These are phyloP conservation scores for Zaprionus inermis DNA, from an alignment of 1,140 invertebrate species.

Conservation along the genomic window DNA sequence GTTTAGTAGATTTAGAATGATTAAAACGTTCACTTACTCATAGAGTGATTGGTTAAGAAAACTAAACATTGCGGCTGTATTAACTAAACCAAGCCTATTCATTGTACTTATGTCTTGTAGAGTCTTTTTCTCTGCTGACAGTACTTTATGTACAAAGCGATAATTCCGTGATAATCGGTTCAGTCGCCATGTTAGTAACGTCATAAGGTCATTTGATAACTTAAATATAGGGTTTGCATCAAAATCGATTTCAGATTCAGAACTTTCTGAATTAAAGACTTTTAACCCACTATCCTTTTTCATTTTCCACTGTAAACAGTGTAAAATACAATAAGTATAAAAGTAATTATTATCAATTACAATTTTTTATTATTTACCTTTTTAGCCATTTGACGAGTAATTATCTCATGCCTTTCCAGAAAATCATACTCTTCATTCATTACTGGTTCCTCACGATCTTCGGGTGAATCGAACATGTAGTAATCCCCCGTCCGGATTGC, in stretches of 20 bases:
- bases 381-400: conserved; percentile 36
- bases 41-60: conserved; percentile 67
- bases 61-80: conserved; percentile 70
- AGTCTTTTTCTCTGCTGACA: conserved; percentile 67
- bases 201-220: conserved; percentile 49
- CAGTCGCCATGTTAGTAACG: conserved; percentile 54
- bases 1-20: not conserved
- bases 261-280: conserved; percentile 8
- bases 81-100: conserved; percentile 64
- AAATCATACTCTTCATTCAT: conserved; percentile 64
- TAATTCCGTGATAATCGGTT: conserved; percentile 66
- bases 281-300: conserved; percentile 1
- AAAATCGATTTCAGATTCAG: conserved; percentile 56
- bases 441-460: conserved; percentile 54
- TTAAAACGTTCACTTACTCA: conserved; percentile 37
- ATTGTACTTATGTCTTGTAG: conserved; percentile 71
- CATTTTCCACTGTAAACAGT: conserved; percentile 22
- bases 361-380: conserved; percentile 28
- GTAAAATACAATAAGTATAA: too few relatives aligned
- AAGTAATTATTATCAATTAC: not conserved
- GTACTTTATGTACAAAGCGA: conserved; percentile 65
- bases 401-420: conserved; percentile 57
- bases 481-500: conserved; percentile 64
- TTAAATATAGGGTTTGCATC: conserved; percentile 57
- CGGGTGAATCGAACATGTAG: conserved; percentile 65